Evolutionary conservation across 2,888 invertebrate species (phyloP), one percentile per base, ranked within the genome.

Genomic region (Atethmia centrago): DNA sequence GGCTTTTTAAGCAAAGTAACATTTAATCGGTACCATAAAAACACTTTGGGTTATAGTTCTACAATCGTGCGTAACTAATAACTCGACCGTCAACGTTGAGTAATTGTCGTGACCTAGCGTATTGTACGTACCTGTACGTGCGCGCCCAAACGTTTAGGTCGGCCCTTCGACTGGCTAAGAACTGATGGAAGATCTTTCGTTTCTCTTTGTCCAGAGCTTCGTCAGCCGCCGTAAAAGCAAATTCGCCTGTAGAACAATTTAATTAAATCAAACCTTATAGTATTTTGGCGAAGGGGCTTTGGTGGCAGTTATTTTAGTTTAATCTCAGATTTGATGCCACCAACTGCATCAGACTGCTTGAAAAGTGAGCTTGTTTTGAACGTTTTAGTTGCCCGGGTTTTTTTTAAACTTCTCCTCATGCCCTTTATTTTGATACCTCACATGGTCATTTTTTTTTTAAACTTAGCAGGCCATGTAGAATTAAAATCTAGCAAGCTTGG

Each of bases 71-170:
- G 69, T 40, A 7, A 36, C 61, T 12, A 78, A 78, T 10, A 28
- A 31, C 3, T 31, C 12, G 36, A 58, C 25, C 53, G 25, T 75
- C 53, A 25, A 25, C 14, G 8, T 62, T 25, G 12, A 19, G 19
- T 8, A n/a, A 4, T 28, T 14, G 59, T 40, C 36, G 36, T 71
- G 68, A 65, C 42, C 4, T n/a, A 25, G 1, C 64, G 56, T 21
- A 84, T 31, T 5, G 19, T 53, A 70, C 21, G 88, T 96, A 98
- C 97, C 98, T 98, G 93, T 98, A 98, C 9, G 97, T 97, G 85
- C 97, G 96, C 3, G 97, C 97, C 89, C 98, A 96, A 53, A 98
- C 97, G 88, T 97, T 97, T 25, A 98, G 94, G 89, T 97, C 97
- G 85, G 97, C 95, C 92, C 97, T 96, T 87, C 97, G 91, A 90